Percentiles rank a stretch among this genome's conserved stretches.
phyloP scores from a whole-genome alignment of 2,113 vertebrate species.

The Aptenodytes patagonicus region DNA sequence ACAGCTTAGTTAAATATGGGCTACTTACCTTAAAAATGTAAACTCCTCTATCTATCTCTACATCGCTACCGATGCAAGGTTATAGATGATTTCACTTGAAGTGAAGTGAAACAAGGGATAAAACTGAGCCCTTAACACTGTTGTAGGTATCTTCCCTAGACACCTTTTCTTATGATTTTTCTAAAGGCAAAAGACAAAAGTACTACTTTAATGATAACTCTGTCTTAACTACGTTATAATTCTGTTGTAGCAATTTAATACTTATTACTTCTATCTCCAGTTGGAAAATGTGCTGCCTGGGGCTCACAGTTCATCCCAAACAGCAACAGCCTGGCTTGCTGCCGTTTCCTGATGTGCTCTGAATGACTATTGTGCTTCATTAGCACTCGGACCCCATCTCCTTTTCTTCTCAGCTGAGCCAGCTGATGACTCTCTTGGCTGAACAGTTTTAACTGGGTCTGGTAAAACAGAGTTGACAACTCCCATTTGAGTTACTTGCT shows the following conservation, averaged over 20 bases:
- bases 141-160: neutral
- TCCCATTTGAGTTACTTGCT: neutral
- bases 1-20: neutral
- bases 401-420: neutral
- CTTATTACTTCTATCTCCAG: neutral
- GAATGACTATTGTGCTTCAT: neutral
- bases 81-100: neutral
- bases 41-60: neutral
- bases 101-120: neutral
- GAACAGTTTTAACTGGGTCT: neutral
- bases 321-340: neutral
- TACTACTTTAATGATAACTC: neutral
- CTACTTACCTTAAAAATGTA: neutral
- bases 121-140: neutral
- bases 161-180: neutral
- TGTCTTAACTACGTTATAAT: constrained; percentile 12
- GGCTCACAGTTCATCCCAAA: neutral
- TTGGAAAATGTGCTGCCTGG: constrained; percentile 14
- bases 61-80: neutral
- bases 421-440: neutral
- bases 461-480: constrained; percentile 14
- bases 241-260: neutral
- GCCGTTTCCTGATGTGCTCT: neutral
- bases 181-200: neutral
- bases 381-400: neutral